Conservation (phyloP, 1,140 invertebrate species). For the Drosophila miranda region DNA sequence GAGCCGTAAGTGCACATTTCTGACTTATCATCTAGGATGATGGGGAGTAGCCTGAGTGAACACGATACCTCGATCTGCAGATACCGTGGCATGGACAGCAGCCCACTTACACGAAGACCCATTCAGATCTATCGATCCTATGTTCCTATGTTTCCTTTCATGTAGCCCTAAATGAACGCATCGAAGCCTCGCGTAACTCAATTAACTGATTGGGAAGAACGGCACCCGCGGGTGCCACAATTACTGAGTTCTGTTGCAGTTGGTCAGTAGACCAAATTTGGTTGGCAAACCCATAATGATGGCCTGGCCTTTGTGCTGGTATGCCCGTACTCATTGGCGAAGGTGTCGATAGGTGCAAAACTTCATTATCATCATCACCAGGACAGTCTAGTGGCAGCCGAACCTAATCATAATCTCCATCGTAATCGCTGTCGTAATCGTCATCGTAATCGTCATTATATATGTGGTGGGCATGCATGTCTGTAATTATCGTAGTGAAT, state of each 20-base stretch:
- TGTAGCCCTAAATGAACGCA: too few species aligned
- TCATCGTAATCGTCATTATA: slow-evolving; percentile 7
- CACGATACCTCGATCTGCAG: too few species aligned
- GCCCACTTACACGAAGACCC: too few species aligned
- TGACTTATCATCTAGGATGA: background rate
- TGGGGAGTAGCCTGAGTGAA: too few species aligned
- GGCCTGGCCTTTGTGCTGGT: slow-evolving; percentile 1
- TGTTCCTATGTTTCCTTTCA: too few species aligned
- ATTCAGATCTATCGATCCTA: too few species aligned
- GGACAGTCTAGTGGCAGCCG: slow-evolving; percentile 12
- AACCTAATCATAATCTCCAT: slow-evolving; percentile 23
- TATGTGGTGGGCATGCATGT: slow-evolving; percentile 4
- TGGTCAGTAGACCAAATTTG: too few species aligned
- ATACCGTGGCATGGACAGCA: too few species aligned
- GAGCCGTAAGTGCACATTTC: slow-evolving; percentile 16
- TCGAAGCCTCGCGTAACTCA: background rate
- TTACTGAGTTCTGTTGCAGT: too few species aligned
- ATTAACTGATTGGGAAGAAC: slow-evolving; percentile 14
- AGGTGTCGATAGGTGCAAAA: too few species aligned
- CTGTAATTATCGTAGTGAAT: slow-evolving; percentile 45
- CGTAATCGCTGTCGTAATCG: slow-evolving; percentile 10
- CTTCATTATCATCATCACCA: background rate
- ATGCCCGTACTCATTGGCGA: background rate
- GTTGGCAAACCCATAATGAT: slow-evolving; percentile 2
- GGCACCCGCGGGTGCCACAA: background rate